These are phyloP conservation scores for Hippoglossus hippoglossus DNA, from an alignment of 2,797 vertebrate species.

Conservation along the genomic window DNA sequence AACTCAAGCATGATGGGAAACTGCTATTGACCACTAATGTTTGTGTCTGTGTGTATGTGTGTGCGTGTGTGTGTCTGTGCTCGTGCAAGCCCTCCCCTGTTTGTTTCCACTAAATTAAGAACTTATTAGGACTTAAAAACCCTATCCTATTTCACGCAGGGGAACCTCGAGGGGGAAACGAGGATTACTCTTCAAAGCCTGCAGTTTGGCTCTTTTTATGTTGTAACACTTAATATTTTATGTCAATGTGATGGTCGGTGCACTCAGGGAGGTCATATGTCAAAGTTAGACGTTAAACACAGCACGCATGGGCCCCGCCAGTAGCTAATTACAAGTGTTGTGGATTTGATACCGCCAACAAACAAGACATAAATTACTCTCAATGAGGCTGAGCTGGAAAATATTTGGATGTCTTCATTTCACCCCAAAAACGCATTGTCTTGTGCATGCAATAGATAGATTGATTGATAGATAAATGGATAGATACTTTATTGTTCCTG, in stretches of 20 bases:
- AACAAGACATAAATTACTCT: constrained; percentile 33
- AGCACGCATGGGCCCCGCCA: constrained; percentile 16
- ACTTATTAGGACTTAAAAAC: constrained; percentile 78
- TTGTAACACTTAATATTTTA: constrained; percentile 76
- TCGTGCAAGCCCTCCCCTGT: constrained; percentile 20
- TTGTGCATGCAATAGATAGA: background rate
- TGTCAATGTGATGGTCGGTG: constrained; percentile 61
- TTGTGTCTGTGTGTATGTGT: constrained; percentile 23
- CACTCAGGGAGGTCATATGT: constrained; percentile 63
- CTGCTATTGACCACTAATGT: constrained; percentile 39
- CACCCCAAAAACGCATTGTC: constrained; percentile 1
- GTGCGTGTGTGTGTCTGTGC: constrained; percentile 29
- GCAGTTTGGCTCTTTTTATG: constrained; percentile 59
- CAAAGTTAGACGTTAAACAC: constrained; percentile 40
- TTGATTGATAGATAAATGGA: too few relatives aligned
- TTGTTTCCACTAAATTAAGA: constrained; percentile 76
- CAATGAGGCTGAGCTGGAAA: constrained; percentile 20
- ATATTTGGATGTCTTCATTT: constrained; percentile 40
- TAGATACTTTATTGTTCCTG: too few relatives aligned
- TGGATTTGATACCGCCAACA: constrained; percentile 29
- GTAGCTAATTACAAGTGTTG: constrained; percentile 48
- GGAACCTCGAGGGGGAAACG: constrained; percentile 58
- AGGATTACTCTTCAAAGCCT: constrained; percentile 75
- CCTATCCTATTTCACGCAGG: constrained; percentile 68
- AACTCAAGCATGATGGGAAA: constrained; percentile 51